phyloP scores from a whole-genome alignment of 2,113 vertebrate species.

The Illadopsis cleaveri region DNA sequence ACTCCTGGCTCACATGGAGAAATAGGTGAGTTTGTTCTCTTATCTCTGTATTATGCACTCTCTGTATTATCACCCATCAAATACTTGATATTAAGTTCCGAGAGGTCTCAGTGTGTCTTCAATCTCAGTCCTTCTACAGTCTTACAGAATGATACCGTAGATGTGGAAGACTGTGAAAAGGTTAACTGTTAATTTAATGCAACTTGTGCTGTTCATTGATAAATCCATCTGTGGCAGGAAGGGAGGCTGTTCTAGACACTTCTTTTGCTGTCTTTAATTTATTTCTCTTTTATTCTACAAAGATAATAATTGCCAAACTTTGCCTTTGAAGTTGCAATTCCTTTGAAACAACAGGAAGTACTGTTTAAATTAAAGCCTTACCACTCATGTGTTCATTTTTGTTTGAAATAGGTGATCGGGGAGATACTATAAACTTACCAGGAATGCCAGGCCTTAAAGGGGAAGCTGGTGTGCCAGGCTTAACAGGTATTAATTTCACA shows the following conservation, averaged over 20 bases:
- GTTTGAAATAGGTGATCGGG: constrained; percentile 77
- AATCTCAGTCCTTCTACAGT: neutral
- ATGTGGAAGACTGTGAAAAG: neutral
- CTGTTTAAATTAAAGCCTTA: neutral
- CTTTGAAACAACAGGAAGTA: neutral
- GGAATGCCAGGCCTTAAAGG: constrained; percentile 86
- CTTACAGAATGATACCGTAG: neutral
- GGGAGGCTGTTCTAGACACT: neutral
- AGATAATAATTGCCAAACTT: neutral
- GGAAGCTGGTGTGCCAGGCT: constrained; percentile 78
- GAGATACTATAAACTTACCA: constrained; percentile 81
- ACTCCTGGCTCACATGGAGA: constrained; percentile 79
- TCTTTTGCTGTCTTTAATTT: neutral
- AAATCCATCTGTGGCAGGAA: neutral
- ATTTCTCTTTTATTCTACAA: neutral
- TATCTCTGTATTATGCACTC: neutral
- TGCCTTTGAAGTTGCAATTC: neutral
- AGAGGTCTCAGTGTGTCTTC: neutral
- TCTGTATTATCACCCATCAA: neutral
- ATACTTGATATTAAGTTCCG: neutral
- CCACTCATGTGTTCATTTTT: neutral
- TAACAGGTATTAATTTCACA: constrained; percentile 74
- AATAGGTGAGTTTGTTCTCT: constrained; percentile 74
- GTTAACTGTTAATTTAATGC: neutral
- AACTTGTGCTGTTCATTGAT: neutral